These are phyloP conservation scores for Biston betularia DNA, from an alignment of 2,888 invertebrate genomes.

Conservation along the genomic window DNA sequence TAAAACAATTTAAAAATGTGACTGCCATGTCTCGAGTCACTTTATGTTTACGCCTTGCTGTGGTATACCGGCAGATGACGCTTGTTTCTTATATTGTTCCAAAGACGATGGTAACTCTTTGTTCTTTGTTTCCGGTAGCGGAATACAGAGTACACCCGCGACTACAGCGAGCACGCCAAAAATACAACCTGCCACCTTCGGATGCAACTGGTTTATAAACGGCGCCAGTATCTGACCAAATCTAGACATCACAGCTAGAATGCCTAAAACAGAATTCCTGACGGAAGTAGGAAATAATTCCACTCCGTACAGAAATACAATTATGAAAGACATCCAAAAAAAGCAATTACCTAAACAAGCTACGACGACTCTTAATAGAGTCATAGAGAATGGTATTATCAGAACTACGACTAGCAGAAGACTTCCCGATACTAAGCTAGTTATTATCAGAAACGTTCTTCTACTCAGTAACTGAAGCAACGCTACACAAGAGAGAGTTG, in stretches of 20 bases:
- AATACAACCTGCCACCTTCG: conserved; percentile 67
- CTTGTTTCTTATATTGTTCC: conserved; percentile 45
- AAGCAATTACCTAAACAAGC: conserved; percentile 91
- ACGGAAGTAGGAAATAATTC: conserved; percentile 95
- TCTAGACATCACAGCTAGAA: conserved; percentile 92
- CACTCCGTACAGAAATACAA: conserved; percentile 93
- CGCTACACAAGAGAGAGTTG: conserved; percentile 85
- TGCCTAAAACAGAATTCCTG: conserved; percentile 92
- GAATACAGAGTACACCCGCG: conserved; percentile 87
- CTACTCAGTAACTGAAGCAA: conserved; percentile 87
- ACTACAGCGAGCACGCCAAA: conserved; percentile 89
- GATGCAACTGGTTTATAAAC: conserved; percentile 87
- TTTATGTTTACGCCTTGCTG: not conserved
- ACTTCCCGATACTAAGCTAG: conserved; percentile 74
- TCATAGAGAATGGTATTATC: conserved; percentile 65
- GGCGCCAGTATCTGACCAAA: conserved; percentile 93
- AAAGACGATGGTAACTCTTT: conserved; percentile 65
- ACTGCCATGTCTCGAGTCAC: not conserved
- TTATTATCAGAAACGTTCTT: conserved; percentile 85
- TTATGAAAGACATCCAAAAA: conserved; percentile 92
- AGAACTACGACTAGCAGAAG: conserved; percentile 63
- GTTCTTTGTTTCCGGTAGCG: conserved; percentile 87
- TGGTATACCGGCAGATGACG: not conserved
- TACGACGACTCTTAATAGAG: conserved; percentile 77
- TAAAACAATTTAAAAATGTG: too few species aligned